Evolutionary conservation across 2,888 invertebrate genomes (phyloP), one percentile per base, ranked within the genome.

Genomic region (Drosophila differens): DNA sequence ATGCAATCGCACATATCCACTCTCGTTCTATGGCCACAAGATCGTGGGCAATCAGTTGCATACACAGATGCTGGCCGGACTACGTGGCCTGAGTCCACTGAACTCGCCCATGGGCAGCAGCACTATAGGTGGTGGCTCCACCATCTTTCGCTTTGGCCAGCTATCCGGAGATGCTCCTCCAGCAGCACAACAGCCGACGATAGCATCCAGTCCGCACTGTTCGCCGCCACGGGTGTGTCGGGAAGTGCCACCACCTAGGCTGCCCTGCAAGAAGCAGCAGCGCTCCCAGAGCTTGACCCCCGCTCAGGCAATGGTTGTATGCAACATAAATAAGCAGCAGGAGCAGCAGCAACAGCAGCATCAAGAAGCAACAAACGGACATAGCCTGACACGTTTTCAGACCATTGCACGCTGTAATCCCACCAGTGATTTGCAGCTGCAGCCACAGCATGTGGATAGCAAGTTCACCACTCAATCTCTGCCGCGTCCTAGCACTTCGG

Each of bases 211-310:
- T 72, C 94, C 95, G 49, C 94, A 95, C 71, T 94, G 95, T 53
- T 95, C 95, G 0, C 95, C 95, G 0, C 95, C 95, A 2, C 92
- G 95, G 41, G 92, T 92, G 47, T 93, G 94, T 65, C 93, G 94
- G 47, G 94, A 95, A 70, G 92, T 93, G 25, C 95, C 95, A 7
- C 93, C 93, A 25, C 95, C 95, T 6, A 92, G 94, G 71, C 81
- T 95, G 72, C 95, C 95, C 14, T 94, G 94, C 41, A 95, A 96
- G 89, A 95, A 96, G 89, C 87, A 89, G 59, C 96, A 97, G 92
- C 94, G 97, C 70, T 97, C 97, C n/a, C 96, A 97, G 90, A 97
- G 97, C 0, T 92, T 97, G 39, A 97, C 97, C 0, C 96, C 97
- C 0, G 93, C 94, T 1, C 95, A 95, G 76, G 91, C 92, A 0